Percentiles rank a stretch among this genome's conserved stretches.
phyloP scores from a whole-genome alignment of 2,888 invertebrate species.

The Epirrhoe alternata region DNA sequence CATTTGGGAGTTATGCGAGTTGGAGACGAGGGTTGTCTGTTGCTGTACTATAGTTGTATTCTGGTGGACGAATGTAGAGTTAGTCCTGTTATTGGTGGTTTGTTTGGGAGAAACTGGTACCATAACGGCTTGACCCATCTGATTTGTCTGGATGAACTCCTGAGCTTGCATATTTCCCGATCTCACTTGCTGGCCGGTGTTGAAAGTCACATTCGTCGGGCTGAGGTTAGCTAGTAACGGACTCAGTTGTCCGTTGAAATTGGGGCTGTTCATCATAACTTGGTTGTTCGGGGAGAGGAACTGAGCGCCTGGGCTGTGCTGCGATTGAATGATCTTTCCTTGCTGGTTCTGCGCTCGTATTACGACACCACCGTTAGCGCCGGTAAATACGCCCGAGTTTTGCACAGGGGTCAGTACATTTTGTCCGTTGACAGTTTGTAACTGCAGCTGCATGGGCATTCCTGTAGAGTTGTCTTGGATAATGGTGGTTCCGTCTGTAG shows the following conservation, averaged over 20 bases:
- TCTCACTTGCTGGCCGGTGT: slow-evolving; percentile 81
- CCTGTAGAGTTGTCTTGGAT: slow-evolving; percentile 89
- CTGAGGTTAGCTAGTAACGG: slow-evolving; percentile 91
- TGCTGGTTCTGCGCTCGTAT: slow-evolving; percentile 90
- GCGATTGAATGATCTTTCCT: slow-evolving; percentile 88
- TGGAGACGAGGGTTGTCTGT: slow-evolving; percentile 91
- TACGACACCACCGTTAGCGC: slow-evolving; percentile 91
- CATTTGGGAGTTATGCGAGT: slow-evolving; percentile 83
- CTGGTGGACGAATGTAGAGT: slow-evolving; percentile 92
- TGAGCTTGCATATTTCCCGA: slow-evolving; percentile 86
- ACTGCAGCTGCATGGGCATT: slow-evolving; percentile 90
- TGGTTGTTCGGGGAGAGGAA: slow-evolving; percentile 91
- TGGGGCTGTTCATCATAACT: slow-evolving; percentile 90
- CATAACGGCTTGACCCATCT: slow-evolving; percentile 89
- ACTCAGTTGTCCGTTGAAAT: slow-evolving; percentile 91
- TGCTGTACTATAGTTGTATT: slow-evolving; percentile 94
- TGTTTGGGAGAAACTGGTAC: slow-evolving; percentile 88
- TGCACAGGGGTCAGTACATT: slow-evolving; percentile 91
- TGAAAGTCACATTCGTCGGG: slow-evolving; percentile 88
- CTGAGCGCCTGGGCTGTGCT: slow-evolving; percentile 88
- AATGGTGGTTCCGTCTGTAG: slow-evolving; percentile 91
- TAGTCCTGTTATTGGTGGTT: slow-evolving; percentile 83
- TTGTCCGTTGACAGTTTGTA: slow-evolving; percentile 92
- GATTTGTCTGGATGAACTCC: slow-evolving; percentile 89
- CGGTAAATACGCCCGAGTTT: slow-evolving; percentile 87